Evolutionary conservation across 1,140 invertebrate genomes (phyloP).

Genomic region (Scaptomyza pallida): DNA sequence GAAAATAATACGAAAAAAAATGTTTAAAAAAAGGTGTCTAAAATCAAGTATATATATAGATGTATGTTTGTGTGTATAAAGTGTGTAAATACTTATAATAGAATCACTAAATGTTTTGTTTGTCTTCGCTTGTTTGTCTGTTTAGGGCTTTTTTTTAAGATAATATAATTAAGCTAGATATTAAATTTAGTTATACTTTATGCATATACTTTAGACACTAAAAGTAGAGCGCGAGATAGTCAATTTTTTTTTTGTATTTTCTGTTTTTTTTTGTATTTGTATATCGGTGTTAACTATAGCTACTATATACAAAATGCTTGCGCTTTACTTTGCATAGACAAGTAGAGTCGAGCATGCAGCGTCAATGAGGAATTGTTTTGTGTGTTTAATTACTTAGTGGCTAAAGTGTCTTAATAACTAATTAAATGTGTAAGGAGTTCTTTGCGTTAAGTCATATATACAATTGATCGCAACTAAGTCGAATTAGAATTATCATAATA

Average conservation of each 20-base stretch:
- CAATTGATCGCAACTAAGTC: constrained; percentile 64
- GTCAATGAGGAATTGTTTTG: constrained; percentile 74
- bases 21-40: constrained; percentile 43
- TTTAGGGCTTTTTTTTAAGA: constrained; percentile 49
- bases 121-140: constrained; percentile 72
- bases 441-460: constrained; percentile 60
- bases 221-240: constrained; percentile 75
- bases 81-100: constrained; percentile 67
- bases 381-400: constrained; percentile 30
- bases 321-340: constrained; percentile 63
- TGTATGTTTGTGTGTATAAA: constrained; percentile 37
- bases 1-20: constrained; percentile 60
- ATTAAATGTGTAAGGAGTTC: constrained; percentile 28
- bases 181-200: constrained; percentile 63
- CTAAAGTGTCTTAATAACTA: constrained; percentile 16
- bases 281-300: constrained; percentile 56
- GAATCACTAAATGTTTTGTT: constrained; percentile 80
- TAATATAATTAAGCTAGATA: constrained; percentile 68
- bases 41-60: too few species aligned
- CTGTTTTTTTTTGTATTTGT: constrained; percentile 46
- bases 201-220: constrained; percentile 60
- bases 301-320: constrained; percentile 73
- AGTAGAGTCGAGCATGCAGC: constrained; percentile 46
- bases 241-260: constrained; percentile 56
- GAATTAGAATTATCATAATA: constrained; percentile 42